Percentiles rank a stretch among this genome's conserved stretches.
Conservation (phyloP, 2,113 vertebrate species). For the Cephalopholis sonnerati region DNA sequence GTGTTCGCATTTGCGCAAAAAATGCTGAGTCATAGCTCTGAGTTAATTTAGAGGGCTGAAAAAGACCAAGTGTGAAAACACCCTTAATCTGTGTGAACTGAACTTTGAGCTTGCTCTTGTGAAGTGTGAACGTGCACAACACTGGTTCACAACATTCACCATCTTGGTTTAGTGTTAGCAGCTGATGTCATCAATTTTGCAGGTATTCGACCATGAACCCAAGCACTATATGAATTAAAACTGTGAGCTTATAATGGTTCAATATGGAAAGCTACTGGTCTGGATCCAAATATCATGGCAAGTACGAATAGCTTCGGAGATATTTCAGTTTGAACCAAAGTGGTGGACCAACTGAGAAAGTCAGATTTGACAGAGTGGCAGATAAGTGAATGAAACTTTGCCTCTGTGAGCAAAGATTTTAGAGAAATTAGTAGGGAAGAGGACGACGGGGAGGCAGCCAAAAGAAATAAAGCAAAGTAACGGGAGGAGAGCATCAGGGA, state of each 20-base stretch:
- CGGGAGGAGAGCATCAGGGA: not conserved
- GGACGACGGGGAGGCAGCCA: not conserved
- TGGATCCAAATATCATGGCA: not conserved
- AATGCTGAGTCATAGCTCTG: no score
- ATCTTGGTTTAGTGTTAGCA: not conserved
- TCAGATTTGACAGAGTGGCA: not conserved
- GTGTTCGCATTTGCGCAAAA: no score
- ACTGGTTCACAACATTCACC: not conserved
- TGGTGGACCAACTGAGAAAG: no score
- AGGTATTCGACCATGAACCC: not conserved
- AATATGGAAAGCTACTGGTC: not conserved
- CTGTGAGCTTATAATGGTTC: not conserved
- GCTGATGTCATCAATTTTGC: not conserved
- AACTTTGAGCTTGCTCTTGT: no score
- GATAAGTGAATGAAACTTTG: not conserved
- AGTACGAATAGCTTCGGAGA: not conserved
- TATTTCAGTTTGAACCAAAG: not conserved
- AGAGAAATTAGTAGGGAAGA: not conserved
- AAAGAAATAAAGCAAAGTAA: not conserved
- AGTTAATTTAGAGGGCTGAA: no score
- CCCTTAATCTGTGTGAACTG: no score
- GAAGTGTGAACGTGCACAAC: no score
- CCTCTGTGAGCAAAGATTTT: not conserved
- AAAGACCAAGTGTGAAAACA: no score
- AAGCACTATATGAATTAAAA: not conserved